Conservation (phyloP, 2,888 invertebrate species). For the Strigamia transsilvanica region DNA sequence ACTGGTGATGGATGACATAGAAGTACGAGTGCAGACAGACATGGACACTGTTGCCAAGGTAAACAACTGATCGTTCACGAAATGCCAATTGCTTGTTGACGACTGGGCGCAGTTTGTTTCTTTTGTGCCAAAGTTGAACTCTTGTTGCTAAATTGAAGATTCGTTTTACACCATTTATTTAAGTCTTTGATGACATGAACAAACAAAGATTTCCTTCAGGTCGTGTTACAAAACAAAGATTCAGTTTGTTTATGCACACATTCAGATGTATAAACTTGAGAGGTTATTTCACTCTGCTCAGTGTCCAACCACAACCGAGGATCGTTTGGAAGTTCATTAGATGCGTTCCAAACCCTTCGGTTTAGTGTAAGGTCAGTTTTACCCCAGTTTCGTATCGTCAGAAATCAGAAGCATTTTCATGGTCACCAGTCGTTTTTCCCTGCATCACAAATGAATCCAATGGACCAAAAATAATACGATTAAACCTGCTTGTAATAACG, state of each 20-base stretch:
- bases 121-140: conserved; percentile 22
- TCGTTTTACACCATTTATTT: conserved; percentile 22
- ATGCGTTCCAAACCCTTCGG: no score
- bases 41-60: not conserved
- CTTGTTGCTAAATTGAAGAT: conserved; percentile 25
- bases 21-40: conserved; percentile 6
- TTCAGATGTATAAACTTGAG: not conserved
- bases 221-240: conserved; percentile 10
- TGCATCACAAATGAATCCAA: no score
- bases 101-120: conserved; percentile 15
- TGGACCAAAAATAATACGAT: no score
- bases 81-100: conserved; percentile 21
- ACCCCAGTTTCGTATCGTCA: no score
- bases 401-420: no score
- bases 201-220: not conserved
- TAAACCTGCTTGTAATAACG: no score
- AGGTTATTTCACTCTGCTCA: not conserved
- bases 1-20: conserved; percentile 18
- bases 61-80: conserved; percentile 1
- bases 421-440: no score
- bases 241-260: not conserved
- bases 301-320: no score
- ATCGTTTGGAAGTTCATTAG: no score
- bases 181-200: conserved; percentile 20
- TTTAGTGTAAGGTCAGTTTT: no score